Evolutionary conservation across 2,797 vertebrate genomes (phyloP).

Genomic region (Fundulus diaphanus): DNA sequence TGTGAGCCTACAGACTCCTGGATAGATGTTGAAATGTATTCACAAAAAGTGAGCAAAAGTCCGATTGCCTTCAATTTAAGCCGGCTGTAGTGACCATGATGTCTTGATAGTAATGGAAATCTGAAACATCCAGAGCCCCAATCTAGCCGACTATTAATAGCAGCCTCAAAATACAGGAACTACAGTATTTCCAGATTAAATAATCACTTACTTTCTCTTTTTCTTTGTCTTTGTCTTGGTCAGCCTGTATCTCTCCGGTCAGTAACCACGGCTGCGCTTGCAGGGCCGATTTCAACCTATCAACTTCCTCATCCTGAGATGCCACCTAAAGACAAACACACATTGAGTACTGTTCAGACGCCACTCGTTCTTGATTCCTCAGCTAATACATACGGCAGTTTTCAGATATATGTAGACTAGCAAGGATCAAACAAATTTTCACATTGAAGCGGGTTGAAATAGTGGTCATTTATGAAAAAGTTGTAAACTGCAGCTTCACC

Average conservation of each 20-base stretch:
- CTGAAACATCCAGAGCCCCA: not conserved
- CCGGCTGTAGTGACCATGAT: too few species aligned
- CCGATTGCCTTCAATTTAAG: too few species aligned
- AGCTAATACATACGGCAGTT: not conserved
- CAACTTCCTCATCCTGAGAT: slow-evolving; percentile 18
- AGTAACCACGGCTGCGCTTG: slow-evolving; percentile 16
- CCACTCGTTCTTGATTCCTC: not conserved
- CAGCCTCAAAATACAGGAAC: not conserved
- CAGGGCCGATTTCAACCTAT: slow-evolving; percentile 7
- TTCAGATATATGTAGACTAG: not conserved
- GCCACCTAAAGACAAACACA: slow-evolving; percentile 28
- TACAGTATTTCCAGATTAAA: not conserved
- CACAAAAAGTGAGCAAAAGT: too few species aligned
- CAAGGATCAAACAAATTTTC: not conserved
- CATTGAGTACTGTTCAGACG: not conserved
- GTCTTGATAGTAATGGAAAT: not conserved
- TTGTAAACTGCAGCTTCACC: not conserved
- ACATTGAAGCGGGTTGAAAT: not conserved
- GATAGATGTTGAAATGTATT: too few species aligned
- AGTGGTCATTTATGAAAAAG: not conserved
- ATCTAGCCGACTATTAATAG: not conserved
- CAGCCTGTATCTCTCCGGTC: not conserved
- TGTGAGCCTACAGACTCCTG: too few species aligned
- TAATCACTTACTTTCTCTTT: not conserved
- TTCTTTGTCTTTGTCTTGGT: not conserved